Base-by-base conservation (phyloP, 2,797 vertebrate species). In the Trachurus trachurus region DNA sequence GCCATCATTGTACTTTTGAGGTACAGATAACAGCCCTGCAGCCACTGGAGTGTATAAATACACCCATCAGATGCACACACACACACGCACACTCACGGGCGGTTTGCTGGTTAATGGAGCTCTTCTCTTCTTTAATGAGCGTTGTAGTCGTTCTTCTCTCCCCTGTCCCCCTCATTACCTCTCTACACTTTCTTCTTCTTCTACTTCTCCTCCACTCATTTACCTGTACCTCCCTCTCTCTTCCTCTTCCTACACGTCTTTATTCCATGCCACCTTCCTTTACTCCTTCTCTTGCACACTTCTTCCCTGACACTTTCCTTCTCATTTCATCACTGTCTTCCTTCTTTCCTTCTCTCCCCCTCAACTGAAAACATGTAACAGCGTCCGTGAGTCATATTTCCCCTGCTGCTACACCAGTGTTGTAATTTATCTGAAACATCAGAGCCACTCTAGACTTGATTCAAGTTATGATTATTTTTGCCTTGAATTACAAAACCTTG, bases 31-130 rank as follows among this genome's bases (percentile, higher is more conserved):
- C 87, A 84, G 82, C 80, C 90, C 87, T 71, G 63, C 72, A 89
- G 88, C 76, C 77, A 83, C 26, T 54, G 66, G n/a, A 78, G 77
- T 74, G 75, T 47, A 0, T 72, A 70, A 19, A 86, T 75, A 81
- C 83, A 74, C 78, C 73, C 65, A 83, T 65, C 52, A 67, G 44
- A 69, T 42, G 10, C 69, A 52, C 59, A 53, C 66, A 67, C 34
- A 56, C 54, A 19, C 72, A 21, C 52, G 52, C 70, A 57, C 80
- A 78, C 75, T 81, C 67, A 89, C 74, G 83, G 88, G 80, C 85
- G 54, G 89, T 91, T 93, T 91, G 87, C 88, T 92, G 92, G 86
- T 92, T 92, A 93, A 92, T 93, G 91, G 90, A 90, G 93, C 94
- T 89, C 82, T 88, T 83, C 92, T 92, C 83, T 87, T 91, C 89